Base-by-base conservation (phyloP, 2,888 invertebrate genomes). In the Caenorhabditis sp. region DNA sequence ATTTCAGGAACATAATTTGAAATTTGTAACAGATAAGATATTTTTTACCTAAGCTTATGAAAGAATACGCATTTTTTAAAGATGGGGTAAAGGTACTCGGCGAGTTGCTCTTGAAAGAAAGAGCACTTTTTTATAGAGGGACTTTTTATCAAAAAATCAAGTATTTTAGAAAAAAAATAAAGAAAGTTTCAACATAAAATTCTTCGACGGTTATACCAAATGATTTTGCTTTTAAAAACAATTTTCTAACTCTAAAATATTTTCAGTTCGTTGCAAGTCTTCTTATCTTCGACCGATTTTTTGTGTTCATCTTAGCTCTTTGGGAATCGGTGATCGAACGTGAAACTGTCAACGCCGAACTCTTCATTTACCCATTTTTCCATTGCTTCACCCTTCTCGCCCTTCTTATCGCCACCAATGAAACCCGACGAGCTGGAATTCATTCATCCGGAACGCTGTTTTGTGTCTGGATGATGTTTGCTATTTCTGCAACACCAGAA, bases 361-460 rank as follows among this genome's bases (percentile, higher is more conserved):
- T 83, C 43, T 81, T 80, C 63, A 59, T 85, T n/a, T 83, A 77
- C 65, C 86, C 86, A 8, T 67, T 80, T 38, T 66, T 82, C 25
- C 81, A 83, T 36, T 66, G 78, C 56, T 70, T 80, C 36, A 84
- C 86, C 12, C 59, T 85, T 49, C 62, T 80, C 12, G 70, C 75
- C 5, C 26, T 80, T 0, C 31, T 77, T 14, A 63, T 76, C 20
- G 65, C 72, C 1, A 79, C 74, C 21, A 81, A 83, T 68, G 81
- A 80, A 63, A 81, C 95, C 88, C 92, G 93, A 83, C 92, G 92
- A 87, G 91, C 92, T 90, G 97, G 97, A 23, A 91, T 95, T 85
- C 91, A 93, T 85, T 93, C 95, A 12, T 96, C 97, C 2, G 97
- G 96, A 1, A 91, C 94, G 62, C 90, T 95, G 68, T 96, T 95